Base-by-base conservation (phyloP, 2,888 invertebrate genomes). In the Ametastegia equiseti region DNA sequence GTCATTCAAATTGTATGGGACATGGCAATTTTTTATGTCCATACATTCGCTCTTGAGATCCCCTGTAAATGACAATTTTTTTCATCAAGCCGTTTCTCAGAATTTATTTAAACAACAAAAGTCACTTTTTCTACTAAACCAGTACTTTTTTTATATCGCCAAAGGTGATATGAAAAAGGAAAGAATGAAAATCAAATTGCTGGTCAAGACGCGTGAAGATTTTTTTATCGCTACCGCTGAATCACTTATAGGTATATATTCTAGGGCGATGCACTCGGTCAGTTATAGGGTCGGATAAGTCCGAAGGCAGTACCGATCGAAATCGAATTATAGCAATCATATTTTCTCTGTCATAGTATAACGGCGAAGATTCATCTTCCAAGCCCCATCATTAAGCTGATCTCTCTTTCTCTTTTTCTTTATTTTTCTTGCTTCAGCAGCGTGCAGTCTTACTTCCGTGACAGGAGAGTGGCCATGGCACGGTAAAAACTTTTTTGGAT, bases 261-360 rank as follows among this genome's bases (percentile, higher is more conserved):
- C 60, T 30, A 60, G 60, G 30, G 30, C 60, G 60, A 60, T 30
- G 60, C 60, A 15, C 60, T 57, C 15, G 30, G 60, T 60, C 60
- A 30, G 60, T 15, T n/a, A 15, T 30, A 30, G 11, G 60, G 60
- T 15, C 11, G 30, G 60, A 30, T 30, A 30, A 57, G 60, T 39
- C 67, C 67, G 36, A 67, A 42, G 67, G 47, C 47, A 71, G 71
- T 71, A 47, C 79, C 65, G 79, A 79, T 79, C 79, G 63, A 79
- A 57, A 39, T 79, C 60, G 63, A 79, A 79, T 79, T 79, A 79
- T 63, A 63, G 65, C 79, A 79, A 63, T 79, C 79, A 79, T 79
- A 71, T 71, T 71, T 79, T 27, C 79, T 79, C 65, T 63, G 65
- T 79, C 79, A 42, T 67, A 67, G n/a, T 27, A 67, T 39, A 67